Evolutionary conservation across 2,888 invertebrate species (phyloP).

Genomic region (Phaedon cochleariae): DNA sequence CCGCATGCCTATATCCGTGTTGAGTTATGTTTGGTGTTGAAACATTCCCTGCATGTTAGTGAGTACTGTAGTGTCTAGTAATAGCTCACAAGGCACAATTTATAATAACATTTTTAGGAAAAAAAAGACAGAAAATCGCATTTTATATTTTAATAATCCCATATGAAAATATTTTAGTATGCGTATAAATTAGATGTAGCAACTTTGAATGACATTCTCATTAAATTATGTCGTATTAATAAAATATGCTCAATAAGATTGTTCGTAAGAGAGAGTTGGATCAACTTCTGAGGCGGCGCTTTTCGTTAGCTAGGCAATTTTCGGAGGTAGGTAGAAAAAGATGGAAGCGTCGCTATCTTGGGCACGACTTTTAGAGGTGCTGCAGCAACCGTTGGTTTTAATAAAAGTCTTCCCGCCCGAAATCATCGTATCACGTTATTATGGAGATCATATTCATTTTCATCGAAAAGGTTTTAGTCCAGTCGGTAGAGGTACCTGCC

Average conservation of each 20-base stretch:
- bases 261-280: constrained; percentile 40
- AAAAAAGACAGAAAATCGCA: constrained; percentile 54
- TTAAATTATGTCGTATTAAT: constrained; percentile 41
- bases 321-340: constrained; percentile 40
- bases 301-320: constrained; percentile 47
- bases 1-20: constrained; percentile 49
- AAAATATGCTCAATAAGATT: constrained; percentile 51
- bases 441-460: constrained; percentile 37
- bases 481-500: not conserved
- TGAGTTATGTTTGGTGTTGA: constrained; percentile 51
- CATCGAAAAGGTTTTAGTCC: constrained; percentile 11
- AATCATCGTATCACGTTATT: constrained; percentile 51
- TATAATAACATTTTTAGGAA: constrained; percentile 46
- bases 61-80: constrained; percentile 59
- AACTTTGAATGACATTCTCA: constrained; percentile 53
- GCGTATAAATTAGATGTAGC: constrained; percentile 57
- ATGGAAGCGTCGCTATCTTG: constrained; percentile 56
- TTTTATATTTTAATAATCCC: constrained; percentile 61
- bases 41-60: constrained; percentile 55
- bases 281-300: constrained; percentile 45
- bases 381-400: constrained; percentile 58
- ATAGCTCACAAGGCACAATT: constrained; percentile 60
- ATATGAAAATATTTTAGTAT: constrained; percentile 61
- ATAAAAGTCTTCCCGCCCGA: constrained; percentile 63
- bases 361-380: constrained; percentile 60